A percentile compares a stretch with the other conserved stretches of the same genome.
phyloP scores from a whole-genome alignment of 2,797 vertebrate species.

The Pampus argenteus region DNA sequence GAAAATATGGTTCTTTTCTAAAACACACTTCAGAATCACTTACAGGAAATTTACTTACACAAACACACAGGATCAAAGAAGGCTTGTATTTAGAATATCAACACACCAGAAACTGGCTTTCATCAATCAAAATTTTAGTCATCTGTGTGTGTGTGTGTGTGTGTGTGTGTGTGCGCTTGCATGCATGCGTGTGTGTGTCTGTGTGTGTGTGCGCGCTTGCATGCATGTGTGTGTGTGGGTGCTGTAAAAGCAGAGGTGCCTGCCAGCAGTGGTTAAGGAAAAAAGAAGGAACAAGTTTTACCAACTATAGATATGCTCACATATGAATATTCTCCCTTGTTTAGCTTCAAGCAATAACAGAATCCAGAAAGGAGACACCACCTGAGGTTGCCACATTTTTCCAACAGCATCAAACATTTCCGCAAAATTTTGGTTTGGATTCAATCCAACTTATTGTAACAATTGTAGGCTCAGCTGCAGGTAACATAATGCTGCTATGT shows the following conservation, averaged over 20 bases:
- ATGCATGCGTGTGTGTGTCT: conserved; percentile 2
- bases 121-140: conserved; percentile 55
- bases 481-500: not conserved
- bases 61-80: conserved; percentile 49
- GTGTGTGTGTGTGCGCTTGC: not conserved
- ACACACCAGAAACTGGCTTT: conserved; percentile 42
- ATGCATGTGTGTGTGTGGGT: conserved; percentile 16
- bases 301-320: conserved; percentile 39
- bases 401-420: conserved; percentile 6
- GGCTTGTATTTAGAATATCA: conserved; percentile 51
- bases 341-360: conserved; percentile 1
- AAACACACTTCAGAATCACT: conserved; percentile 40
- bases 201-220: not conserved
- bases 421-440: not conserved
- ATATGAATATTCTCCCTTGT: not conserved
- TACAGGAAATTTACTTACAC: conserved; percentile 39
- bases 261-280: conserved; percentile 50
- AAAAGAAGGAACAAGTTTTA: conserved; percentile 60
- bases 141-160: conserved; percentile 19
- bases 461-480: conserved; percentile 1
- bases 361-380: not conserved
- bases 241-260: conserved; percentile 51
- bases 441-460: not conserved
- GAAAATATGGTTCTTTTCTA: conserved; percentile 6
- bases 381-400: not conserved